Evolutionary conservation across 2,888 invertebrate species (phyloP).

Genomic region (Spisula solida): DNA sequence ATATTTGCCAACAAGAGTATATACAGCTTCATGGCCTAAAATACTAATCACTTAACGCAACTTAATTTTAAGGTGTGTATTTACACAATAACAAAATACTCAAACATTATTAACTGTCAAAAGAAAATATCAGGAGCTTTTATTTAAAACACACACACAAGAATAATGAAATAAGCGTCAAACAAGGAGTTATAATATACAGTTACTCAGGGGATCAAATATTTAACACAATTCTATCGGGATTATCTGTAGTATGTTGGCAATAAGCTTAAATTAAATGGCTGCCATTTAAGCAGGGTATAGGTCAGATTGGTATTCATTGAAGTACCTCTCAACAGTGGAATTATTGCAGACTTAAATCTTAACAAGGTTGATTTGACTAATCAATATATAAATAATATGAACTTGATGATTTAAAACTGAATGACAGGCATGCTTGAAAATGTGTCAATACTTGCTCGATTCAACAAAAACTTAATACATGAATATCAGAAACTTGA

Average conservation of each 20-base stretch:
- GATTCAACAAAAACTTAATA: not conserved
- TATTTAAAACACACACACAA: not conserved
- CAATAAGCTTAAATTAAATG: constrained; percentile 50
- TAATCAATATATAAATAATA: constrained; percentile 26
- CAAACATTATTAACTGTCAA: not conserved
- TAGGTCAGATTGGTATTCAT: constrained; percentile 36
- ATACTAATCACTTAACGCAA: not conserved
- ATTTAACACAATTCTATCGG: constrained; percentile 48
- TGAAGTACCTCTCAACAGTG: constrained; percentile 30
- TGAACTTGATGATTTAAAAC: constrained; percentile 8
- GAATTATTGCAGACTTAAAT: constrained; percentile 19
- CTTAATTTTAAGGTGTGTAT: not conserved
- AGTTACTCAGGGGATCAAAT: constrained; percentile 29
- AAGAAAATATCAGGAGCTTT: not conserved
- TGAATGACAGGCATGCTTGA: not conserved
- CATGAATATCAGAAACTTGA: not conserved
- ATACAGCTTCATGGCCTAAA: not conserved
- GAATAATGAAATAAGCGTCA: constrained; percentile 9
- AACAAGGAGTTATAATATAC: constrained; percentile 31
- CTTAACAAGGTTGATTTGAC: not conserved
- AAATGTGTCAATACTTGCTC: not conserved
- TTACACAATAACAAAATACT: not conserved
- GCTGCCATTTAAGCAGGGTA: constrained; percentile 20
- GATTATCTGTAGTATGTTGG: constrained; percentile 45
- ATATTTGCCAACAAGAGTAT: not conserved